Conservation (phyloP, 2,113 vertebrate species). For the Anoura caudifer region DNA sequence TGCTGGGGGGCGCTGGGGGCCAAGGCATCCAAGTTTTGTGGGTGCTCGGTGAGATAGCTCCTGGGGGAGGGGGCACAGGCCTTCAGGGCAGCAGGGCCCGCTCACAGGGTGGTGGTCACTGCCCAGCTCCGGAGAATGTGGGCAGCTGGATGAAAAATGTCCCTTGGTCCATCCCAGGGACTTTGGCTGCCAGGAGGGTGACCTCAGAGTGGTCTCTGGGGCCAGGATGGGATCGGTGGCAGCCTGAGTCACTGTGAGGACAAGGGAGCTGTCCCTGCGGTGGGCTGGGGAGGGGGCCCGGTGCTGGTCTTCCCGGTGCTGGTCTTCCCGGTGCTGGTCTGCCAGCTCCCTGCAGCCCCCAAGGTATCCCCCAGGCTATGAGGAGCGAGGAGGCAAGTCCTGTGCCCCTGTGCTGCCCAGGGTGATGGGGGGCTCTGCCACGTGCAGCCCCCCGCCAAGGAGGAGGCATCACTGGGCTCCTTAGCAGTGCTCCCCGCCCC, state of each 20-base stretch:
- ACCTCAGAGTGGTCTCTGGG: conserved; percentile 8
- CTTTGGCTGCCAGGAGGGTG: conserved; percentile 11
- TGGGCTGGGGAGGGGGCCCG: not conserved
- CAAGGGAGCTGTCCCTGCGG: not conserved
- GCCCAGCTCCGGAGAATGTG: not conserved
- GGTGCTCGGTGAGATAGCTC: not conserved
- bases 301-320: not conserved
- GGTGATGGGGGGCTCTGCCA: not conserved
- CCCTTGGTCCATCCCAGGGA: not conserved
- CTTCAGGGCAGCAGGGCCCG: not conserved
- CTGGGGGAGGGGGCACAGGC: not conserved
- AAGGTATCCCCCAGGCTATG: not conserved
- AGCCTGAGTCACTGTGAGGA: conserved; percentile 2
- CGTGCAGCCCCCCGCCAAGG: fast-evolving
- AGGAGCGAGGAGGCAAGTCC: not conserved
- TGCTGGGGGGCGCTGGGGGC: fast-evolving
- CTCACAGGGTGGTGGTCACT: not conserved
- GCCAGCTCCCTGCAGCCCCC: not conserved
- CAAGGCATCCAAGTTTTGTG: fast-evolving
- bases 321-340: not conserved
- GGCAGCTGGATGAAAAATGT: conserved; percentile 33
- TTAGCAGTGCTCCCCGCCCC: not conserved
- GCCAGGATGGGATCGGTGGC: not conserved
- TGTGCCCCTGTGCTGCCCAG: not conserved
- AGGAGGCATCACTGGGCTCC: not conserved